Percentiles rank a stretch among this genome's conserved stretches.
Evolutionary conservation across 2,888 invertebrate genomes (phyloP).

Genomic region (Drosophila maculinotata): DNA sequence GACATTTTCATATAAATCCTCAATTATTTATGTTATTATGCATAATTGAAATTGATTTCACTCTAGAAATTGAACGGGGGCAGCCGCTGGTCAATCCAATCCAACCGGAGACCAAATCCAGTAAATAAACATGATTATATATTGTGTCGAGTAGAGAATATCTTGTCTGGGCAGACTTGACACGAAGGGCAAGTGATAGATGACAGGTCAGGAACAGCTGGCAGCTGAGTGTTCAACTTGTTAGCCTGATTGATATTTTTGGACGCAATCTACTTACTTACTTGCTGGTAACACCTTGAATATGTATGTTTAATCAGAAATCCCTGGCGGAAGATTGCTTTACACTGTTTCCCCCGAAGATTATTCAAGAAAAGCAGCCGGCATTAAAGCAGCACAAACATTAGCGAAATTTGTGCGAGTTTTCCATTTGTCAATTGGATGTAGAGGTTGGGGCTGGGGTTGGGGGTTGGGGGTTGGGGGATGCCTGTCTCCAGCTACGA

Average conservation of each 20-base stretch:
- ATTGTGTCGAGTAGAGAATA: not conserved
- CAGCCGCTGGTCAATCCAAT: constrained; percentile 14
- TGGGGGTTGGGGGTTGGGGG: not conserved
- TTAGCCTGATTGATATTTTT: constrained; percentile 69
- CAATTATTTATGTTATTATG: constrained; percentile 42
- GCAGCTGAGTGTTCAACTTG: constrained; percentile 63
- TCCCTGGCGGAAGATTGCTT: not conserved
- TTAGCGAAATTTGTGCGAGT: constrained; percentile 39
- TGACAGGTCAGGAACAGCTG: constrained; percentile 68
- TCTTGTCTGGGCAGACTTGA: constrained; percentile 13
- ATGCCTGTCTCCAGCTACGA: constrained; percentile 4
- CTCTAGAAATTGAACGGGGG: too few relatives aligned
- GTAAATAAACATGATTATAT: constrained; percentile 31
- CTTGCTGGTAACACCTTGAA: too few relatives aligned
- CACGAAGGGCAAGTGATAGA: constrained; percentile 61
- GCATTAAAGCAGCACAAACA: constrained; percentile 33
- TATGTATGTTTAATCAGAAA: not conserved
- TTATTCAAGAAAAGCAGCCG: constrained; percentile 4
- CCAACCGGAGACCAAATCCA: too few relatives aligned
- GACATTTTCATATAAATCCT: constrained; percentile 52
- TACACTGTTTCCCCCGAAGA: not conserved
- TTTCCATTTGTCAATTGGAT: constrained; percentile 60
- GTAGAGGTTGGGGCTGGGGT: not conserved
- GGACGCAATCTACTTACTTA: constrained; percentile 10
- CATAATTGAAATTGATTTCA: constrained; percentile 59